Evolutionary conservation across 2,113 vertebrate genomes (phyloP).

Genomic region (Galeopterus variegatus): DNA sequence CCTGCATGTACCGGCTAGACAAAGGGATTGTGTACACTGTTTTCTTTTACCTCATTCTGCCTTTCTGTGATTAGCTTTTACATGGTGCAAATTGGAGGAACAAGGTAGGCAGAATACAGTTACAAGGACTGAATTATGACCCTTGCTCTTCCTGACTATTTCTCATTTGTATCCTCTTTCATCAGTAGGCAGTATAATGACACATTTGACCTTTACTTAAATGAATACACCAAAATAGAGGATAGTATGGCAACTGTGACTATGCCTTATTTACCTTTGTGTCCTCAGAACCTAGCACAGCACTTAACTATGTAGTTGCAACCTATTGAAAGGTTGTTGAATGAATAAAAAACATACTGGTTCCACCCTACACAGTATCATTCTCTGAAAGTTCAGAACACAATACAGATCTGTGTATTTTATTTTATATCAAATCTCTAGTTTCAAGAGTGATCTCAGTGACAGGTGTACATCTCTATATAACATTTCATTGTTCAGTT

Average conservation of each 20-base stretch:
- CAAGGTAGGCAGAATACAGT: not conserved
- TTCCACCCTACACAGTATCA: not conserved
- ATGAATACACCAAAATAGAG: not conserved
- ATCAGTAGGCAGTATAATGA: not conserved
- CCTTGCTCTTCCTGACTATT: not conserved
- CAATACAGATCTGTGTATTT: not conserved
- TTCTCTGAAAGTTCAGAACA: not conserved
- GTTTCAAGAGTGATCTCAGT: not conserved
- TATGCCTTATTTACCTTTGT: not conserved
- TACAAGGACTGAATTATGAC: not conserved
- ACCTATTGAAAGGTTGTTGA: not conserved
- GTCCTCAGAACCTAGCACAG: not conserved
- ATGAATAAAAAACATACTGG: not conserved
- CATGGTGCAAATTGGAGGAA: fast-evolving
- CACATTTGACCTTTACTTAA: not conserved
- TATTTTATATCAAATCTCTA: not conserved
- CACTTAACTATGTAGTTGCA: not conserved
- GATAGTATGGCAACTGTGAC: too few species aligned
- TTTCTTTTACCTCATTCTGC: not conserved
- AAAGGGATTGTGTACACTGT: not conserved
- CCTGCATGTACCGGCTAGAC: not conserved
- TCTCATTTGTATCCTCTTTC: not conserved
- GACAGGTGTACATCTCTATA: not conserved
- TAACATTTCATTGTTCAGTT: not conserved
- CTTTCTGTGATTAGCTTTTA: not conserved